A percentile compares a stretch with the other conserved stretches of the same genome.
phyloP scores from a whole-genome alignment of 2,888 invertebrate genomes.

The Aleiodes alternator region DNA sequence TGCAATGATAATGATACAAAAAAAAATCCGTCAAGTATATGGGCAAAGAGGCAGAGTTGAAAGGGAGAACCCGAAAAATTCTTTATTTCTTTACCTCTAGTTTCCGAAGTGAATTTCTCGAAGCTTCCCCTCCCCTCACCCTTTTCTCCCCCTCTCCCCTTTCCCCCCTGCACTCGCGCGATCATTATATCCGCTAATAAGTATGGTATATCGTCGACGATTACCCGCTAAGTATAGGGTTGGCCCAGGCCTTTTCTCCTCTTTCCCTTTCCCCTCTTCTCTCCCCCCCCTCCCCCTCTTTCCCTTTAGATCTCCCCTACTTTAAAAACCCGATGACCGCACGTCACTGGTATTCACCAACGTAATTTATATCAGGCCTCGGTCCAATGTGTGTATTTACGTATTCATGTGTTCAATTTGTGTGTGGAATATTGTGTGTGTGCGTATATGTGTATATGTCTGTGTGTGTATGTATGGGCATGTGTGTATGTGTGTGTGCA shows the following conservation, averaged over 20 bases:
- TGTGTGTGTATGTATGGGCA: not conserved
- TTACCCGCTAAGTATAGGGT: slow-evolving; percentile 73
- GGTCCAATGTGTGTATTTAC: slow-evolving; percentile 44
- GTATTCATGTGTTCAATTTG: slow-evolving; percentile 39
- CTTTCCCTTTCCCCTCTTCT: not conserved
- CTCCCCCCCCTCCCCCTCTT: slow-evolving; percentile 3
- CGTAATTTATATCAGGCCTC: slow-evolving; percentile 67
- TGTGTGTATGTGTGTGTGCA: not conserved
- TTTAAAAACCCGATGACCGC: slow-evolving; percentile 65
- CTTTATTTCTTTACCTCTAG: slow-evolving; percentile 29
- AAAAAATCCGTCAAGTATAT: slow-evolving; percentile 12
- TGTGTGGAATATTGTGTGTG: slow-evolving; percentile 24
- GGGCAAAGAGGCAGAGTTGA: slow-evolving; percentile 10
- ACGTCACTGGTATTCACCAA: slow-evolving; percentile 68
- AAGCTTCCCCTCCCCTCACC: slow-evolving; percentile 46
- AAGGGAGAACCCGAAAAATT: slow-evolving; percentile 5
- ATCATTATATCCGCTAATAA: slow-evolving; percentile 71
- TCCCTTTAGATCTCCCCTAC: slow-evolving; percentile 12
- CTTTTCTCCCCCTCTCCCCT: slow-evolving; percentile 19
- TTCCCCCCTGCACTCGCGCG: slow-evolving; percentile 51
- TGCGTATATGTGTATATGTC: slow-evolving; percentile 22
- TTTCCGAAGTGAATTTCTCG: slow-evolving; percentile 49
- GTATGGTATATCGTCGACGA: slow-evolving; percentile 72
- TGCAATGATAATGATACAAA: slow-evolving; percentile 21
- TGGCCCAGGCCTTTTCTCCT: slow-evolving; percentile 31